Base-by-base conservation (phyloP, 2,797 vertebrate genomes). In the Antrozous pallidus region DNA sequence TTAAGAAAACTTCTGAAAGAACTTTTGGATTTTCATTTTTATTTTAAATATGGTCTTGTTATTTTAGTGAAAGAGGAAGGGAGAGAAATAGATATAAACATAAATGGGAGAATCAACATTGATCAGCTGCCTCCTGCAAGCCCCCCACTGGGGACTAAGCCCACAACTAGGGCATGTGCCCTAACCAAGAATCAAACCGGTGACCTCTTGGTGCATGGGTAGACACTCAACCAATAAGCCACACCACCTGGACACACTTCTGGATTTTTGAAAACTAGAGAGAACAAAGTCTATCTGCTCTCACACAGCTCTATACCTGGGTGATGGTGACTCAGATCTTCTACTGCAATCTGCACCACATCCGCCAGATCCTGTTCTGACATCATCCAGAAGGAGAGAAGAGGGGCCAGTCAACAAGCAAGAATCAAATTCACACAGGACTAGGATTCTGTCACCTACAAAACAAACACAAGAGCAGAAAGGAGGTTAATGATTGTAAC, bases 341-440 rank as follows among this genome's bases (percentile, higher is more conserved):
- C 99, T 70, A 99, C 99, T 20, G 99, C 99, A 73, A 99, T 99
- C 98, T 99, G 99, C 81, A 99, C 99, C 95, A 99, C 99, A 82
- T 99, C 99, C 90, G 99, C 98, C 98, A 99, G 96, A 73, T 99
- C 99, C 97, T 99, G 99, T 96, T 99, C 99, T 78, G 99, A 99
- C 99, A 99, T 99, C 98, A 98, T 99, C 99, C 98, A 99, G 98
- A 96, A 96, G 26, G 74, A 70, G 90, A 74, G 88, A 47, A 36
- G 51, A 63, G 86, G 5, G 86, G 94, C 96, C n/a, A 26, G 75
- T 2, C 38, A 16, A 13, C 0, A 4, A 42, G 58, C 40, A 74
- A 36, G 83, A 78, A 74, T 65, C 54, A 84, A 49, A 45, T n/a
- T 61, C 85, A 17, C 69, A 20, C 3, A 20, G 5, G 11, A 38